phyloP scores from a whole-genome alignment of 2,888 invertebrate species.

The Clepsis dumicolana region DNA sequence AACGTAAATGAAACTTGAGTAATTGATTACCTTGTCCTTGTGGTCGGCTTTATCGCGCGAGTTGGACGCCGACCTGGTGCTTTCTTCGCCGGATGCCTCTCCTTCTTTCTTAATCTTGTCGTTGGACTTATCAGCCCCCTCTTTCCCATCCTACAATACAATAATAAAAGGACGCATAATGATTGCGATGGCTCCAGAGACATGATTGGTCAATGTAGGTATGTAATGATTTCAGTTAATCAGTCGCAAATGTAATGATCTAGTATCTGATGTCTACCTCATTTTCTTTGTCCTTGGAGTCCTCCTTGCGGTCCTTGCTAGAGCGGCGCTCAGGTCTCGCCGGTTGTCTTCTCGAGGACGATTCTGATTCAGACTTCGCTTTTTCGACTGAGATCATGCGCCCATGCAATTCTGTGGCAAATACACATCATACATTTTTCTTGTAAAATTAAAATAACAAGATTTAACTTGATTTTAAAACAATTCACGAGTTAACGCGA shows the following conservation, averaged over 20 bases:
- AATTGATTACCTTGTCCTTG: constrained; percentile 78
- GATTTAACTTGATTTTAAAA: too few relatives aligned
- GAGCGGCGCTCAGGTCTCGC: constrained; percentile 66
- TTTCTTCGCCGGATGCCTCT: constrained; percentile 74
- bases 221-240: neutral
- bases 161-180: neutral
- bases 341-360: constrained; percentile 72
- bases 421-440: too few relatives aligned
- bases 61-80: constrained; percentile 67
- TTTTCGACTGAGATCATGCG: constrained; percentile 97
- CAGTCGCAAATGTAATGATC: neutral
- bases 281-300: constrained; percentile 69
- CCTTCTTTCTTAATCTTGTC: constrained; percentile 78
- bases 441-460: too few relatives aligned
- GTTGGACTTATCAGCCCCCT: constrained; percentile 62
- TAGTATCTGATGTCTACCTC: constrained; percentile 55
- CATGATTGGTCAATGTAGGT: neutral
- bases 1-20: neutral
- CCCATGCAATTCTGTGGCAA: constrained; percentile 92
- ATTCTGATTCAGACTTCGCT: constrained; percentile 88
- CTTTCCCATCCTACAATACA: constrained; percentile 70
- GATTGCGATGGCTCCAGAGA: neutral
- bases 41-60: constrained; percentile 77
- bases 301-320: constrained; percentile 72
- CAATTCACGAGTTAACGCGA: neutral